phyloP scores from a whole-genome alignment of 2,797 vertebrate species.

The Microctenopoma lineatum region DNA sequence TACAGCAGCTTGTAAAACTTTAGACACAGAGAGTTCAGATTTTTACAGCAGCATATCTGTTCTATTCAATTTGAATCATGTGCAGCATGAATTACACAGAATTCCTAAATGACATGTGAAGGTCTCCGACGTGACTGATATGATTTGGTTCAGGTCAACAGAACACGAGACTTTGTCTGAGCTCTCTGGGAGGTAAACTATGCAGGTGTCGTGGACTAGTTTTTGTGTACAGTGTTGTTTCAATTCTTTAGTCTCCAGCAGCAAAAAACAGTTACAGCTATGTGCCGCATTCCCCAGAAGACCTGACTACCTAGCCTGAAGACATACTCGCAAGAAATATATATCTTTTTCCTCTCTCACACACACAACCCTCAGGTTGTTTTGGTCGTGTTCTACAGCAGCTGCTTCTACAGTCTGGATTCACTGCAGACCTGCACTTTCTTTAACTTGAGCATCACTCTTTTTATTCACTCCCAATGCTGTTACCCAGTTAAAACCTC shows the following conservation, averaged over 20 bases:
- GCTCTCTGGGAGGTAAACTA: conserved; percentile 10
- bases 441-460: conserved; percentile 39
- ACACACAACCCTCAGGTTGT: conserved; percentile 27
- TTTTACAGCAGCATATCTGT: not conserved
- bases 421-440: conserved; percentile 26
- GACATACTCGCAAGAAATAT: conserved; percentile 35
- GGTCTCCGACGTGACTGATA: conserved; percentile 2
- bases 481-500: conserved; percentile 39
- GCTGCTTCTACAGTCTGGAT: conserved; percentile 38
- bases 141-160: conserved; percentile 5
- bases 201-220: conserved; percentile 30
- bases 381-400: conserved; percentile 6
- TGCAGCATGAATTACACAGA: conserved; percentile 39
- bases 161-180: conserved; percentile 10
- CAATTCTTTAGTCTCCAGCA: conserved; percentile 2
- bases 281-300: conserved; percentile 33
- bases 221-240: conserved; percentile 9
- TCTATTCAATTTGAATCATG: no score
- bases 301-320: conserved; percentile 28
- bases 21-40: not conserved
- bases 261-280: conserved; percentile 27
- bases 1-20: not conserved
- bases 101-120: conserved; percentile 7
- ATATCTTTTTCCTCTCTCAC: not conserved
- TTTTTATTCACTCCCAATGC: conserved; percentile 57